Conservation (phyloP, 2,888 invertebrate genomes). For the Fissipunctia ypsillon region DNA sequence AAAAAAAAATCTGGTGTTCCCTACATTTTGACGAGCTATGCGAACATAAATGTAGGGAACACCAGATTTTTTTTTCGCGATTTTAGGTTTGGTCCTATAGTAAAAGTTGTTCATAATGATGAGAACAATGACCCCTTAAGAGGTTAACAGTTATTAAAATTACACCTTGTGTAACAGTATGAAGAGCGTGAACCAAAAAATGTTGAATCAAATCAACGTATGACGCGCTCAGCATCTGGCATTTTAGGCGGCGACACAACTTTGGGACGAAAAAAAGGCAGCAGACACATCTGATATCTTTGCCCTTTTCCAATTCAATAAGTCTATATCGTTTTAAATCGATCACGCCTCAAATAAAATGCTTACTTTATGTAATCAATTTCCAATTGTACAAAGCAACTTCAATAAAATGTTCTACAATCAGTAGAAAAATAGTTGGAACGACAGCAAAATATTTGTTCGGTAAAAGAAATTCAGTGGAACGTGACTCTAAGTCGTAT, state of each 20-base stretch:
- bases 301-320: conserved; percentile 34
- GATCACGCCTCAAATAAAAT: conserved; percentile 32
- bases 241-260: conserved; percentile 7
- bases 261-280: not conserved
- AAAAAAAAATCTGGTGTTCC: too few relatives aligned
- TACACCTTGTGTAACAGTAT: too few relatives aligned
- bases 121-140: too few relatives aligned
- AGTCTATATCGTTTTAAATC: conserved; percentile 20
- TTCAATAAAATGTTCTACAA: conserved; percentile 18
- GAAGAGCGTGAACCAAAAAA: not conserved
- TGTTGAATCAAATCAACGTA: not conserved
- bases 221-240: not conserved
- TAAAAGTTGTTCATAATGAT: too few relatives aligned
- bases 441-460: conserved; percentile 15
- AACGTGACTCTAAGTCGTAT: not conserved
- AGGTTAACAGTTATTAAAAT: too few relatives aligned
- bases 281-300: not conserved
- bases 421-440: conserved; percentile 28
- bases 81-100: too few relatives aligned
- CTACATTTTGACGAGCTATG: too few relatives aligned
- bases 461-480: conserved; percentile 4
- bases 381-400: conserved; percentile 39
- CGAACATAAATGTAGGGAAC: too few relatives aligned
- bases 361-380: conserved; percentile 53
- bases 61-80: too few relatives aligned